Evolutionary conservation across 2,888 invertebrate species (phyloP), one percentile per base, ranked within the genome.

Genomic region (Oxystoma pomonae): DNA sequence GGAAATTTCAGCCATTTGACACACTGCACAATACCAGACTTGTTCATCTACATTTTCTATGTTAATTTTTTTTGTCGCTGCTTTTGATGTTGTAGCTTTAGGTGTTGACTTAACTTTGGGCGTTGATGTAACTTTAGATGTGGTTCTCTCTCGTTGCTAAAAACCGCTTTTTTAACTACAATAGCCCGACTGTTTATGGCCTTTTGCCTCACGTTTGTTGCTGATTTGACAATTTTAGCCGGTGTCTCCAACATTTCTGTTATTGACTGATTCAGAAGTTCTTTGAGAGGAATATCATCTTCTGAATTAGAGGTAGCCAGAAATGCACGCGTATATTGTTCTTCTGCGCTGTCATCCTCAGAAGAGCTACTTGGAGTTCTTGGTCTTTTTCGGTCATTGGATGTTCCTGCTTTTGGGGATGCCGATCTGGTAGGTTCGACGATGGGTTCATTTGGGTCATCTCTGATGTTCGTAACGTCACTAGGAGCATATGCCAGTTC

Each of bases 401-500:
- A 50, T 58, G 59, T 18, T 17, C 60, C 59, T 63, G 60, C 17
- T 55, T 62, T 58, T 22, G 62, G 57, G 17, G 59, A 51, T 55
- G 19, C 52, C 52, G 50, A 55, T 58, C 59, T 62, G 52, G 57
- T 62, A 21, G 55, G 51, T 57, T 64, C 58, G 50, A 61, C 55
- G 56, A 51, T 20, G 49, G 61, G 58, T 58, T 50, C 51, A 21
- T 59, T 21, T 64, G 56, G 57, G 16, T 50, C 16, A 56, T 59
- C 61, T 58, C 52, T 56, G 49, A 59, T 35, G 16, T 63, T 59
- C 12, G 66, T 62, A 53, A 66, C 53, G 5, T 49, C 17, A 58
- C 64, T 66, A 12, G 76, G 60, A 20, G 66, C 63, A 66, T 63
- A 66, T 63, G 68, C 68, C 57, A n/a, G n/a, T n/a, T n/a, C n/a